Evolutionary conservation across 2,113 vertebrate genomes (phyloP).

Genomic region (Falcunculus frontatus): DNA sequence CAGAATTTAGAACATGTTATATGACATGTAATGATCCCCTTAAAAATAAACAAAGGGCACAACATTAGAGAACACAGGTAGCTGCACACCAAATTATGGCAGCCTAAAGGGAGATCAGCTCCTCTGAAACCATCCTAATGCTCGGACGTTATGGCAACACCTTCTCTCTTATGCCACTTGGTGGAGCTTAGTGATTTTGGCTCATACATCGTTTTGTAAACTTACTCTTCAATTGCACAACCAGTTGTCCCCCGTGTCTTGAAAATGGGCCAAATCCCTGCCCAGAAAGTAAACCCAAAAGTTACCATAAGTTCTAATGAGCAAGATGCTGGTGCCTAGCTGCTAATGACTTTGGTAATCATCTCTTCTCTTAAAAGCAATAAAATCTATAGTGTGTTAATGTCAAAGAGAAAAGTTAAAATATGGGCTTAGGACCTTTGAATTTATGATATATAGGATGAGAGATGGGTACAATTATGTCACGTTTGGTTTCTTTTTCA

Average conservation of each 20-base stretch:
- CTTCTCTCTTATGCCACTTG: conserved; percentile 49
- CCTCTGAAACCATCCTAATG: neutral
- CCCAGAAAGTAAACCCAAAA: neutral
- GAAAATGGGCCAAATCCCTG: neutral
- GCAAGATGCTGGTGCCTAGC: neutral
- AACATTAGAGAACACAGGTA: neutral
- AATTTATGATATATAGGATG: neutral
- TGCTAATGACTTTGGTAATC: neutral
- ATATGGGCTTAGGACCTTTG: neutral
- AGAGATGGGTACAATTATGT: neutral
- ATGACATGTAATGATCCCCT: neutral
- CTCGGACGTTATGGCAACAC: neutral
- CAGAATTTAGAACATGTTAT: neutral
- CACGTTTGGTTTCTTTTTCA: neutral
- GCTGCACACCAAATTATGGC: neutral
- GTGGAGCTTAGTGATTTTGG: conserved; percentile 59
- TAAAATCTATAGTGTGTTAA: neutral
- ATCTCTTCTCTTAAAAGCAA: neutral
- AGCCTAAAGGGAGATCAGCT: neutral
- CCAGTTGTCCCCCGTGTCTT: neutral
- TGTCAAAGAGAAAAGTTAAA: neutral
- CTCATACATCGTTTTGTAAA: neutral
- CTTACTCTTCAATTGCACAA: neutral
- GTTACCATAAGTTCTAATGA: neutral
- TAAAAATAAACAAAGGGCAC: neutral